These are phyloP conservation scores for Acanthopleura granulata DNA, from an alignment of 2,888 invertebrate genomes.

Conservation along the genomic window DNA sequence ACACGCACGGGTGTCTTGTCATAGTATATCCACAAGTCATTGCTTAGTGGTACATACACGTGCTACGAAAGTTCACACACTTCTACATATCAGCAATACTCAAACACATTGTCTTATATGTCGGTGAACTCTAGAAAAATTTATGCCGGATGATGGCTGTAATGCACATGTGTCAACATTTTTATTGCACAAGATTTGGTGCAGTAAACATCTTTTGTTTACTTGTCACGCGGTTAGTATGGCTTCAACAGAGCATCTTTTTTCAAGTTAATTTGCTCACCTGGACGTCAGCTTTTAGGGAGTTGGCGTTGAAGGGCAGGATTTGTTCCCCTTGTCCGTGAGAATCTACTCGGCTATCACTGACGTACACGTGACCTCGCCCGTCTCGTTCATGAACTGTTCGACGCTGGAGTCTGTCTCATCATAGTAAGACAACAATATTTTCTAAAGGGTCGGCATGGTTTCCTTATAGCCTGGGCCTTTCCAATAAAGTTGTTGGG, in stretches of 20 bases:
- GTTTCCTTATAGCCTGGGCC: constrained; percentile 41
- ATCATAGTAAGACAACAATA: constrained; percentile 50
- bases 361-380: constrained; percentile 40
- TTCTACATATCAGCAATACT: no score
- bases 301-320: constrained; percentile 62
- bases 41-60: no score
- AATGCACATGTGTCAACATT: not conserved
- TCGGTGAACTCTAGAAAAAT: not conserved
- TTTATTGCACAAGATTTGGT: no score
- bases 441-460: constrained; percentile 43
- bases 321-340: constrained; percentile 49
- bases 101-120: no score
- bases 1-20: no score
- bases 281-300: constrained; percentile 46
- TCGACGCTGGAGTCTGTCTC: constrained; percentile 32
- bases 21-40: no score
- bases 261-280: not conserved
- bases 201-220: no score
- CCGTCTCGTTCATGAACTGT: constrained; percentile 31
- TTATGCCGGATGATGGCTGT: not conserved
- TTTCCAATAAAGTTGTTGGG: constrained; percentile 43
- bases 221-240: no score
- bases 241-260: no score
- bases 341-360: constrained; percentile 47
- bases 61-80: no score